A percentile compares a stretch with the other conserved stretches of the same genome.
phyloP scores from a whole-genome alignment of 1,140 invertebrate species.

The Drosophila tsacasi region DNA sequence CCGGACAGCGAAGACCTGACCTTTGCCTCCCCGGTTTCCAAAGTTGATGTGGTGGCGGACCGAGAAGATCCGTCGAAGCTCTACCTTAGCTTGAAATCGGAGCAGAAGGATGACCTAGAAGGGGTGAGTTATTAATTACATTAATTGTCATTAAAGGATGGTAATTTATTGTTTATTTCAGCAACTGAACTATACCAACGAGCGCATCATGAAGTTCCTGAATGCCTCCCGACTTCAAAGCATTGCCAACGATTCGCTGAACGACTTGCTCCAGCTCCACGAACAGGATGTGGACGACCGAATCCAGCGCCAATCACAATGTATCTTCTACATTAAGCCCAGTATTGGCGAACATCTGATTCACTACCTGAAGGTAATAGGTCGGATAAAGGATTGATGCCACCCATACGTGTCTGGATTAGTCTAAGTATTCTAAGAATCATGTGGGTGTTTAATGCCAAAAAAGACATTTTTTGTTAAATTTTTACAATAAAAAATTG shows the following conservation, averaged over 20 bases:
- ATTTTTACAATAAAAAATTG: constrained; percentile 57
- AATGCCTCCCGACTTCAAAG: constrained; percentile 56
- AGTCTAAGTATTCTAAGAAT: constrained; percentile 44
- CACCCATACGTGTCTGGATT: constrained; percentile 22
- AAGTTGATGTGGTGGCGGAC: constrained; percentile 63
- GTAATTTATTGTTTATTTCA: constrained; percentile 2
- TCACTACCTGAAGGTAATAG: constrained; percentile 71
- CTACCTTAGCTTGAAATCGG: constrained; percentile 60
- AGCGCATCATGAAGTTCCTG: constrained; percentile 77
- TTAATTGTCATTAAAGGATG: background rate
- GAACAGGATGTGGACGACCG: constrained; percentile 45
- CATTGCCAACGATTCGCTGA: constrained; percentile 57
- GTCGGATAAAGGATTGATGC: constrained; percentile 49
- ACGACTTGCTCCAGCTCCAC: constrained; percentile 61
- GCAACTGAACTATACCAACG: constrained; percentile 74
- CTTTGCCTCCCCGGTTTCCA: constrained; percentile 70
- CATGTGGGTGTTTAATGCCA: constrained; percentile 50
- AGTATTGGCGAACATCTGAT: constrained; percentile 73
- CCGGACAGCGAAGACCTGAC: constrained; percentile 57
- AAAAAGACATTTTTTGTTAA: constrained; percentile 62
- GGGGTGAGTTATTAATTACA: constrained; percentile 50
- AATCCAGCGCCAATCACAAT: constrained; percentile 60
- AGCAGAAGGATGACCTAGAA: constrained; percentile 52
- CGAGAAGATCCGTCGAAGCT: constrained; percentile 68
- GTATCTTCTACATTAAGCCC: constrained; percentile 75